phyloP scores from a whole-genome alignment of 1,140 invertebrate genomes.

The Bombus sibiricus region DNA sequence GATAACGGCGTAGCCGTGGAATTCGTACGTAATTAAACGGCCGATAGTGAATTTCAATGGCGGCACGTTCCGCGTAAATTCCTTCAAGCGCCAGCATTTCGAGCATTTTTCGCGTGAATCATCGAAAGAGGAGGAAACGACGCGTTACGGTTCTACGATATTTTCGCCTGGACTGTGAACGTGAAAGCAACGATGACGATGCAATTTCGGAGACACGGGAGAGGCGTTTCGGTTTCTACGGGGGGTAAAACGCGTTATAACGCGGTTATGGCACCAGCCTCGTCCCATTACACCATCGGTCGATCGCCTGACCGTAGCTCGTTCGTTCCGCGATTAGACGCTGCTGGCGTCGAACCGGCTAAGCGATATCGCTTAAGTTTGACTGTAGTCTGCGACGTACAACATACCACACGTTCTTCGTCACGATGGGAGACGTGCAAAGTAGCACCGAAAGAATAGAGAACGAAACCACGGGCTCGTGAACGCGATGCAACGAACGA shows the following conservation, averaged over 20 bases:
- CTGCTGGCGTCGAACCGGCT: background rate
- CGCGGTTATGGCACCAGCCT: slow-evolving; percentile 33
- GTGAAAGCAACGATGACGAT: slow-evolving; percentile 68
- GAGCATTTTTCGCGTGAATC: background rate
- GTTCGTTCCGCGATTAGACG: slow-evolving; percentile 47
- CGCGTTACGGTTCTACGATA: slow-evolving; percentile 8
- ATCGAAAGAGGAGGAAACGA: slow-evolving; percentile 15
- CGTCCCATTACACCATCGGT: slow-evolving; percentile 41
- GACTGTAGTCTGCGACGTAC: background rate
- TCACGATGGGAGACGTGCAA: background rate
- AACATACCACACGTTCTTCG: background rate
- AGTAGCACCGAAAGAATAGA: too few relatives aligned
- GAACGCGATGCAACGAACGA: slow-evolving; percentile 34
- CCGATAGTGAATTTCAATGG: background rate
- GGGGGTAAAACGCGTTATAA: slow-evolving; percentile 67
- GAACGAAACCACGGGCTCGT: too few relatives aligned
- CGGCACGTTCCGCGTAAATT: background rate
- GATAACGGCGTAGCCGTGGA: background rate
- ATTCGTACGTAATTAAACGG: slow-evolving; percentile 17
- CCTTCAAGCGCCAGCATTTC: background rate
- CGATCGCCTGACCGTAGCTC: slow-evolving; percentile 19
- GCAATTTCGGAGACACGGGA: slow-evolving; percentile 73
- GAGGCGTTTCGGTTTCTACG: slow-evolving; percentile 77
- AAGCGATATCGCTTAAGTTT: background rate
- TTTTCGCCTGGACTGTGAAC: background rate